These are phyloP conservation scores for Lithophane leautieri DNA, from an alignment of 2,888 invertebrate genomes.

Conservation along the genomic window DNA sequence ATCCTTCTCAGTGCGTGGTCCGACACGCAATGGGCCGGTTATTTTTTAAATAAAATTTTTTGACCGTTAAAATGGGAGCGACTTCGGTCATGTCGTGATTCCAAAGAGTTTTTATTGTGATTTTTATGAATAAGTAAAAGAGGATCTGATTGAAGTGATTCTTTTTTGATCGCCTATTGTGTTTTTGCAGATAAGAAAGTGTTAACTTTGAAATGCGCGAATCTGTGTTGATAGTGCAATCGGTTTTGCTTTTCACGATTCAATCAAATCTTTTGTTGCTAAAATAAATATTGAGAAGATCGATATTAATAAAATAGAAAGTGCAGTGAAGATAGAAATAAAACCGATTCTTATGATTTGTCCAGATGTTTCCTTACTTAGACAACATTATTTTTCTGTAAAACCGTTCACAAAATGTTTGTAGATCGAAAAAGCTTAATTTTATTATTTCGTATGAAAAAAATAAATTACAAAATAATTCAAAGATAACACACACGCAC, in stretches of 20 bases:
- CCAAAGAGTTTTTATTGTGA: constrained; percentile 59
- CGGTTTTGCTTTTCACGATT: constrained; percentile 28
- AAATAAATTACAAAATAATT: too few relatives aligned
- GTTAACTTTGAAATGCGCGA: constrained; percentile 37
- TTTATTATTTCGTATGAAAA: too few relatives aligned
- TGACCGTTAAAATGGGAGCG: constrained; percentile 68
- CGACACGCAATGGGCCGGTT: background rate
- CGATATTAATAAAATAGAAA: constrained; percentile 41
- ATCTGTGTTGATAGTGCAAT: constrained; percentile 29
- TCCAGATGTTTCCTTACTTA: background rate
- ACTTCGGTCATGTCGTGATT: constrained; percentile 63
- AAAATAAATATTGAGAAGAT: constrained; percentile 24
- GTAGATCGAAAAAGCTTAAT: too few relatives aligned
- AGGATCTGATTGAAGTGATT: constrained; percentile 66
- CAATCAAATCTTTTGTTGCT: constrained; percentile 20
- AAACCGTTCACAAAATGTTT: too few relatives aligned
- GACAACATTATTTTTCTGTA: background rate
- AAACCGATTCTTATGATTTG: background rate
- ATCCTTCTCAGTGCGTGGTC: background rate
- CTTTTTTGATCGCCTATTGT: constrained; percentile 53
- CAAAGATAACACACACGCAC: too few relatives aligned
- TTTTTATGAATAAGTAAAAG: constrained; percentile 67
- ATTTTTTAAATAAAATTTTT: constrained; percentile 35
- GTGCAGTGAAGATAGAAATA: background rate
- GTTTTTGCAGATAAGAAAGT: constrained; percentile 60